These are phyloP conservation scores for Ditylenchus weischeri DNA, from an alignment of 2,888 invertebrate species.

Conservation along the genomic window DNA sequence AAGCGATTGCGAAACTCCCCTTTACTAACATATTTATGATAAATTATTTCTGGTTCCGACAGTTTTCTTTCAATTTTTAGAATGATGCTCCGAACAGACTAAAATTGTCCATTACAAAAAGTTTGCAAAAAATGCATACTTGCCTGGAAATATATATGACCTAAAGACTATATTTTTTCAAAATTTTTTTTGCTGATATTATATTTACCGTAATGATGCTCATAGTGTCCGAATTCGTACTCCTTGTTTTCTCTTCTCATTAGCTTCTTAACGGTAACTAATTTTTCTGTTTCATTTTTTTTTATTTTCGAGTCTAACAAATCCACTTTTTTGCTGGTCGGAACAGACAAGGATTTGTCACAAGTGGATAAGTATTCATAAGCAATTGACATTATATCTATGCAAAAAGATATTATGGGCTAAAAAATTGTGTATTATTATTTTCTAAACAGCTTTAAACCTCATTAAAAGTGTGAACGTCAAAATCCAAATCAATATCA, in stretches of 20 bases:
- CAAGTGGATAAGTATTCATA: constrained; percentile 23
- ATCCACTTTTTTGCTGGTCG: background rate
- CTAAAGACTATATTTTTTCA: background rate
- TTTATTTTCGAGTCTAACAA: background rate
- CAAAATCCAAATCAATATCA: constrained; percentile 43
- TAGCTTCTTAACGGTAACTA: constrained; percentile 11
- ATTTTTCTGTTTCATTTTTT: background rate
- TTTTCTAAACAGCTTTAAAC: constrained; percentile 25
- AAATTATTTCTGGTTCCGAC: constrained; percentile 43
- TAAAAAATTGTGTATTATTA: constrained; percentile 3
- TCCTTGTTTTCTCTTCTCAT: constrained; percentile 3
- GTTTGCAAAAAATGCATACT: background rate
- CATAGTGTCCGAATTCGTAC: constrained; percentile 33
- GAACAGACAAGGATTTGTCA: background rate
- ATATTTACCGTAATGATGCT: constrained; percentile 15
- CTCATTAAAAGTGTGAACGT: constrained; percentile 44
- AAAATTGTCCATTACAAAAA: constrained; percentile 15
- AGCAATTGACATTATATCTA: constrained; percentile 30
- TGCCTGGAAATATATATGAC: background rate
- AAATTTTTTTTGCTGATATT: constrained; percentile 26
- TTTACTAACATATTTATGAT: constrained; percentile 45
- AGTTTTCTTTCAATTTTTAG: constrained; percentile 44
- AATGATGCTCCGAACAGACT: constrained; percentile 45
- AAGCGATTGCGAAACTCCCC: too few relatives aligned
- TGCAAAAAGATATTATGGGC: constrained; percentile 26